Conservation (phyloP, 2,797 vertebrate genomes). For the Triplophysa yarkandensis region DNA sequence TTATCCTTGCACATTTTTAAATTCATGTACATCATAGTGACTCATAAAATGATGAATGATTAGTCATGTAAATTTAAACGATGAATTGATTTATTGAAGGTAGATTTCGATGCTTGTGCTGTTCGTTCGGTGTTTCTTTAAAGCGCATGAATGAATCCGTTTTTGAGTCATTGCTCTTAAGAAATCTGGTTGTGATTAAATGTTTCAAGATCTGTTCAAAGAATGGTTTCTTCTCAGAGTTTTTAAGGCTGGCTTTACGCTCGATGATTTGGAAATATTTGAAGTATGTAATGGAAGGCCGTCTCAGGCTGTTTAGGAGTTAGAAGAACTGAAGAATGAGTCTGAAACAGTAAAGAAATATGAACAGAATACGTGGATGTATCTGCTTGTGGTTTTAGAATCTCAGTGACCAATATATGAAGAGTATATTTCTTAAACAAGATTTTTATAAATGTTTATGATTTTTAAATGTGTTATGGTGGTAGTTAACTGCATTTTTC, state of each 20-base stretch:
- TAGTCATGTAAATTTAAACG: background rate
- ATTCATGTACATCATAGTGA: background rate
- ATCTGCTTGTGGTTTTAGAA: too few relatives aligned
- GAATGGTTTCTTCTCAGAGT: background rate
- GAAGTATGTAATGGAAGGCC: too few relatives aligned
- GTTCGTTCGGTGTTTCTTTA: too few relatives aligned
- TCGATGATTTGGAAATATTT: background rate
- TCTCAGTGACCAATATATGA: too few relatives aligned
- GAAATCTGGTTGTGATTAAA: background rate
- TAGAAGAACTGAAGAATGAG: background rate
- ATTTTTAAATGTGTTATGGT: too few relatives aligned
- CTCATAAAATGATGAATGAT: too few relatives aligned
- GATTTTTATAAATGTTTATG: too few relatives aligned
- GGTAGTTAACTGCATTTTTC: too few relatives aligned
- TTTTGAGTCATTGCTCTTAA: background rate
- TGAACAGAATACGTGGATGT: background rate
- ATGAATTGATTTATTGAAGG: too few relatives aligned
- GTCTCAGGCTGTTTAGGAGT: background rate
- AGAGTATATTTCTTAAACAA: too few relatives aligned
- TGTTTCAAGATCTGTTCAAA: background rate
- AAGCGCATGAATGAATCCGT: background rate
- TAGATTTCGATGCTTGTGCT: background rate
- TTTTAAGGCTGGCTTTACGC: background rate
- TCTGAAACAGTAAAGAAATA: background rate
- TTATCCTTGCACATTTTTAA: background rate